These are phyloP conservation scores for Azorinus chamasolen DNA, from an alignment of 2,888 invertebrate species.

Conservation along the genomic window DNA sequence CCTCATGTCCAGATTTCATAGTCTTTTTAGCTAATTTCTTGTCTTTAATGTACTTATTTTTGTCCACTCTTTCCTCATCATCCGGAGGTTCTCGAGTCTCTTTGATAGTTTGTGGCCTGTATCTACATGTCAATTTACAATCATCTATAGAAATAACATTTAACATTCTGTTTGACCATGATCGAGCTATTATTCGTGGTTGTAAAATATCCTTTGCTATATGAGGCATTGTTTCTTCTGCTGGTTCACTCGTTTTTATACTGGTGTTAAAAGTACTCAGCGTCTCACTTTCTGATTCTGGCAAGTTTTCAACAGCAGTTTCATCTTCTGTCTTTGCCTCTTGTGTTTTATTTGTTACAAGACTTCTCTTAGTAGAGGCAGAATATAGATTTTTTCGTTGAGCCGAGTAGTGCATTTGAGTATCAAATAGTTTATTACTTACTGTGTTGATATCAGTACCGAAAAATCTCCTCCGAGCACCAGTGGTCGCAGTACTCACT, in stretches of 20 bases:
- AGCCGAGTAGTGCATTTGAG: slow-evolving; percentile 66
- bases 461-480: slow-evolving; percentile 40
- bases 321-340: slow-evolving; percentile 34
- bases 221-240: background rate
- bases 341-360: slow-evolving; percentile 48
- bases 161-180: slow-evolving; percentile 73
- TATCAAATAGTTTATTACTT: slow-evolving; percentile 63
- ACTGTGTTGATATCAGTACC: slow-evolving; percentile 65
- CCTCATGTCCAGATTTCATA: background rate
- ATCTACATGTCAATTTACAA: slow-evolving; percentile 72
- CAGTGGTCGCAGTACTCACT: slow-evolving; percentile 27
- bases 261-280: slow-evolving; percentile 34
- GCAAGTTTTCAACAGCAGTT: slow-evolving; percentile 14
- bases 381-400: slow-evolving; percentile 63
- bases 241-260: slow-evolving; percentile 20
- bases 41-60: slow-evolving; percentile 21
- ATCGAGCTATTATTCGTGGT: slow-evolving; percentile 66
- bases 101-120: slow-evolving; percentile 62
- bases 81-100: slow-evolving; percentile 34
- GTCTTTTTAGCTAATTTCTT: too few species aligned
- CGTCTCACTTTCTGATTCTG: slow-evolving; percentile 38
- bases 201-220: slow-evolving; percentile 37
- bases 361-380: slow-evolving; percentile 35
- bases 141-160: slow-evolving; percentile 80
- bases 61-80: slow-evolving; percentile 7